These are phyloP conservation scores for Arctocebus calabarensis DNA, from an alignment of 2,797 vertebrate species.

Conservation along the genomic window DNA sequence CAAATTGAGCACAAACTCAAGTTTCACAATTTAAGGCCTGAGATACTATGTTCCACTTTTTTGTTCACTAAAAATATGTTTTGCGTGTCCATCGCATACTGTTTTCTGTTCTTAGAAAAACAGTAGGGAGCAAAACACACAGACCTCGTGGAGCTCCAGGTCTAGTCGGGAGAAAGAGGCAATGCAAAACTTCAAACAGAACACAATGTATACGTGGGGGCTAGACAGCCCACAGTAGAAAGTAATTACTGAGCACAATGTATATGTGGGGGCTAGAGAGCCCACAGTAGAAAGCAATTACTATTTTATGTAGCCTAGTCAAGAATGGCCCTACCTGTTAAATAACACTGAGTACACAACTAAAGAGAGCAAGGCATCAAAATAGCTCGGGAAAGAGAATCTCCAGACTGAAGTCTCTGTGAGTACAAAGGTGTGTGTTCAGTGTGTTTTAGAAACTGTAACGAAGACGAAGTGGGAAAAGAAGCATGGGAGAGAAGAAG, in stretches of 20 bases:
- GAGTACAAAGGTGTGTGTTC: not conserved
- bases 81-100: not conserved
- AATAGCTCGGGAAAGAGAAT: not conserved
- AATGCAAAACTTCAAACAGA: not conserved
- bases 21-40: slow-evolving; percentile 20
- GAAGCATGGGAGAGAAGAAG: not conserved
- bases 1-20: slow-evolving; percentile 37
- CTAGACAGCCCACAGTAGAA: not conserved
- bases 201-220: not conserved
- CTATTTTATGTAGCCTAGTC: not conserved
- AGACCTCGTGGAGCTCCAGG: not conserved
- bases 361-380: not conserved
- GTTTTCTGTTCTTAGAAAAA: not conserved
- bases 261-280: not conserved
- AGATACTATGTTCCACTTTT: not conserved
- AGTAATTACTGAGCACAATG: not conserved
- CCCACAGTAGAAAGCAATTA: not conserved
- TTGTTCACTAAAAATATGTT: slow-evolving; percentile 27
- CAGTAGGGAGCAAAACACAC: not conserved
- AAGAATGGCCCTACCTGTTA: not conserved
- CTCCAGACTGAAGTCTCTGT: not conserved
- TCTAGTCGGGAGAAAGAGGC: not conserved
- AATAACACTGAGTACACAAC: not conserved
- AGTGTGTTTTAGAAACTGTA: not conserved
- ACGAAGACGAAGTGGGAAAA: not conserved